Conservation (phyloP, 2,888 invertebrate species). For the Eudemis profundana region DNA sequence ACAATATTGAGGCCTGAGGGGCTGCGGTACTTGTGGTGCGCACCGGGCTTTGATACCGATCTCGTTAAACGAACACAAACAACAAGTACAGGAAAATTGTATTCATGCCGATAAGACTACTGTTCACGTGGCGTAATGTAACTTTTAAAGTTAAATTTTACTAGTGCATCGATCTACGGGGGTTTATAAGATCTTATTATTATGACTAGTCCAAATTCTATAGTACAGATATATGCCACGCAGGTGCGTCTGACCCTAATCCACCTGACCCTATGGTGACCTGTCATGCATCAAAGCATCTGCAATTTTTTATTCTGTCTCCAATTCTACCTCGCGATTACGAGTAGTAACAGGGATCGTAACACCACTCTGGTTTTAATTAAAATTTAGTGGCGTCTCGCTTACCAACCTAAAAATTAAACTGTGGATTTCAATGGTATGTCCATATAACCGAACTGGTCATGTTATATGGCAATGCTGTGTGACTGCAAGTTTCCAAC, state of each 20-base stretch:
- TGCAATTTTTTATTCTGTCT: background rate
- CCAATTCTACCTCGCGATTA: background rate
- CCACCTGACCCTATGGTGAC: too few species aligned
- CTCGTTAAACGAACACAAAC: background rate
- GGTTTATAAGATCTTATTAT: too few species aligned
- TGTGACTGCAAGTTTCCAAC: conserved; percentile 19
- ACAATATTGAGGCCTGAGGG: conserved; percentile 22
- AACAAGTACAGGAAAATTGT: conserved; percentile 5
- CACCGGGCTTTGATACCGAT: conserved; percentile 16
- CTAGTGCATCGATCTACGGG: background rate
- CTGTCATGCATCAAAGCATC: too few species aligned
- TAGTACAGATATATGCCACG: too few species aligned
- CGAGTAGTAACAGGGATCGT: too few species aligned
- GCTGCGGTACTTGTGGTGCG: background rate
- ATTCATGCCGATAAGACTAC: conserved; percentile 3
- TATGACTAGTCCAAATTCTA: too few species aligned
- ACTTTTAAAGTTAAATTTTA: conserved; percentile 8
- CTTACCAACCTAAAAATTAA: too few species aligned
- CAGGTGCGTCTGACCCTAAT: too few species aligned
- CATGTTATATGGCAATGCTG: conserved; percentile 23
- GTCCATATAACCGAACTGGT: conserved; percentile 1
- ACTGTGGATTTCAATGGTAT: background rate
- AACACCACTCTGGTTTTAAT: too few species aligned
- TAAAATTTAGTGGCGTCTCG: too few species aligned
- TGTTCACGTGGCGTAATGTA: background rate